A percentile compares a stretch with the other conserved stretches of the same genome.
phyloP scores from a whole-genome alignment of 1,140 invertebrate species.

The Cydia amplana region DNA sequence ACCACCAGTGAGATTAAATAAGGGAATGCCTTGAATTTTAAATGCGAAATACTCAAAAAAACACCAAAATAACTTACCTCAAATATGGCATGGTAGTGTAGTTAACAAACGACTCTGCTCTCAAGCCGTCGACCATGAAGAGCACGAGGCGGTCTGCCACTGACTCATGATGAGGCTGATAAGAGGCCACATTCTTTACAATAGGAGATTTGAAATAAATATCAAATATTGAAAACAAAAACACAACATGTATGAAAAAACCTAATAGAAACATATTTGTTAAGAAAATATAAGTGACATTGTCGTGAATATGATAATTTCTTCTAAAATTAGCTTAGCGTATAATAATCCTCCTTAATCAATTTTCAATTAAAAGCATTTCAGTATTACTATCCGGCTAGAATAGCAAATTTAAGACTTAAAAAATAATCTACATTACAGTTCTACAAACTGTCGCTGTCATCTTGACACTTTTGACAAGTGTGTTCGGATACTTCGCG shows the following conservation, averaged over 20 bases:
- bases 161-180: constrained; percentile 76
- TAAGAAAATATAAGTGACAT: background rate
- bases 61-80: constrained; percentile 69
- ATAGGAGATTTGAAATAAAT: constrained; percentile 85
- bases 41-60: background rate
- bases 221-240: constrained; percentile 83
- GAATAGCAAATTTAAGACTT: no score
- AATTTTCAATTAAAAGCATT: no score
- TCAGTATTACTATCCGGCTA: no score
- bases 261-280: constrained; percentile 59
- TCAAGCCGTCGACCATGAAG: constrained; percentile 93
- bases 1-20: background rate
- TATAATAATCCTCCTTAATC: no score
- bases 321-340: no score
- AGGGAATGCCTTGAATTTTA: no score
- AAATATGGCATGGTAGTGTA: constrained; percentile 80
- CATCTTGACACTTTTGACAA: no score
- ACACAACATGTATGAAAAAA: constrained; percentile 75
- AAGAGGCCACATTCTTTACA: constrained; percentile 78
- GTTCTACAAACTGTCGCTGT: no score
- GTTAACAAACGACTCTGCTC: constrained; percentile 89
- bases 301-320: no score
- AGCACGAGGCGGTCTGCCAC: constrained; percentile 90
- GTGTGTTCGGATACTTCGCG: no score
- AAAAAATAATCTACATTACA: no score